Evolutionary conservation across 2,113 vertebrate genomes (phyloP).

Genomic region (Apodemus speciosus): DNA sequence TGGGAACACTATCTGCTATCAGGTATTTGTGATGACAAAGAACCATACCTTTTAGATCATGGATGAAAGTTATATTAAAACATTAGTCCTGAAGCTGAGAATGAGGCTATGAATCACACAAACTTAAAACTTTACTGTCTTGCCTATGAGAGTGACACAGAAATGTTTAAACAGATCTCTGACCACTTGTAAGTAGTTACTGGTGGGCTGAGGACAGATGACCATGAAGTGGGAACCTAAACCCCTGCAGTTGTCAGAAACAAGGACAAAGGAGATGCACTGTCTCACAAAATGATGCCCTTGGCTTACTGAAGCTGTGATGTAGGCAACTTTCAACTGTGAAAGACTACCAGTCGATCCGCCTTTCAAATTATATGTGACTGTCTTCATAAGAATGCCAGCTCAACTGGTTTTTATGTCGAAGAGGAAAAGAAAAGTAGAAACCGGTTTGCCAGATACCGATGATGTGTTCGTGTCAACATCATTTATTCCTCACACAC

Average conservation of each 20-base stretch:
- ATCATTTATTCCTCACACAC: constrained; percentile 4
- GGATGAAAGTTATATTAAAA: constrained; percentile 64
- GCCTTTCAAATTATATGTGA: constrained; percentile 31
- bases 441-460: background rate
- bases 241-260: constrained; percentile 1
- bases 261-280: constrained; percentile 18
- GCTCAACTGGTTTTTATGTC: background rate
- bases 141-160: constrained; percentile 28
- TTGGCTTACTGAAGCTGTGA: constrained; percentile 5
- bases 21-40: constrained; percentile 58
- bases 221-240: background rate
- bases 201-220: background rate
- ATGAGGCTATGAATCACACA: constrained; percentile 61
- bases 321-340: background rate
- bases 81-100: constrained; percentile 57
- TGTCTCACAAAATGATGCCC: background rate
- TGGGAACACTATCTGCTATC: constrained; percentile 2
- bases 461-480: background rate
- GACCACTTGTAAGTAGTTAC: constrained; percentile 39
- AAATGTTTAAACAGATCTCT: constrained; percentile 52
- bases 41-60: constrained; percentile 59
- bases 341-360: background rate
- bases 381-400: constrained; percentile 13
- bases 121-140: constrained; percentile 51
- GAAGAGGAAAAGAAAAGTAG: constrained; percentile 20